Evolutionary conservation across 2,113 vertebrate species (phyloP).

Genomic region (Cynocephalus volans): DNA sequence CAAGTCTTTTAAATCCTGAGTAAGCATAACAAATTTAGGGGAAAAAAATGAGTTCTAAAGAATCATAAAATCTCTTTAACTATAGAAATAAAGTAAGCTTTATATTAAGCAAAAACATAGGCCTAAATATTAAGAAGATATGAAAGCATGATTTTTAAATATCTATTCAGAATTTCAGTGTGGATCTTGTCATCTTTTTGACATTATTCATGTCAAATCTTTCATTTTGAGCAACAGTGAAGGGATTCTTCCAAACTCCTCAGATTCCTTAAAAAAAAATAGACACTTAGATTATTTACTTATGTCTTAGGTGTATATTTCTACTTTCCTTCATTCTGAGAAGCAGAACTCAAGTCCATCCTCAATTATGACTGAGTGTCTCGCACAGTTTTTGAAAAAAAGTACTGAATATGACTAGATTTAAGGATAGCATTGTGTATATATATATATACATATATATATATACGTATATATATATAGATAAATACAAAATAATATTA

Average conservation of each 20-base stretch:
- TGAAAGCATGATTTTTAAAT: slow-evolving; percentile 50
- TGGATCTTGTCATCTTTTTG: slow-evolving; percentile 72
- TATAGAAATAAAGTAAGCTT: background rate
- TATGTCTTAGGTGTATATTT: background rate
- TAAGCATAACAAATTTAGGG: background rate
- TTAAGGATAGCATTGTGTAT: background rate
- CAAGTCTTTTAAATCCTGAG: background rate
- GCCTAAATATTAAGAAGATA: background rate
- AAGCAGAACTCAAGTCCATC: background rate
- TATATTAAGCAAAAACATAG: background rate
- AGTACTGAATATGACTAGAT: background rate
- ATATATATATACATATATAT: background rate
- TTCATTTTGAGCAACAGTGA: slow-evolving; percentile 82
- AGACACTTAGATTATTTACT: background rate
- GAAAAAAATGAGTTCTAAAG: background rate
- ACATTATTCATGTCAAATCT: slow-evolving; percentile 74
- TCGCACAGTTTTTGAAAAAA: background rate
- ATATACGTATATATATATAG: too few species aligned
- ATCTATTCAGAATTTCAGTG: slow-evolving; percentile 71
- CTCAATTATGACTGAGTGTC: background rate
- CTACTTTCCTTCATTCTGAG: background rate
- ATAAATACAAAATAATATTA: background rate
- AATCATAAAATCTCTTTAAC: background rate
- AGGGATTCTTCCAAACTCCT: slow-evolving; percentile 81
- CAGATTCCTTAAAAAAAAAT: slow-evolving; percentile 40